These are phyloP conservation scores for Mugil cephalus DNA, from an alignment of 2,113 vertebrate species.

Conservation along the genomic window DNA sequence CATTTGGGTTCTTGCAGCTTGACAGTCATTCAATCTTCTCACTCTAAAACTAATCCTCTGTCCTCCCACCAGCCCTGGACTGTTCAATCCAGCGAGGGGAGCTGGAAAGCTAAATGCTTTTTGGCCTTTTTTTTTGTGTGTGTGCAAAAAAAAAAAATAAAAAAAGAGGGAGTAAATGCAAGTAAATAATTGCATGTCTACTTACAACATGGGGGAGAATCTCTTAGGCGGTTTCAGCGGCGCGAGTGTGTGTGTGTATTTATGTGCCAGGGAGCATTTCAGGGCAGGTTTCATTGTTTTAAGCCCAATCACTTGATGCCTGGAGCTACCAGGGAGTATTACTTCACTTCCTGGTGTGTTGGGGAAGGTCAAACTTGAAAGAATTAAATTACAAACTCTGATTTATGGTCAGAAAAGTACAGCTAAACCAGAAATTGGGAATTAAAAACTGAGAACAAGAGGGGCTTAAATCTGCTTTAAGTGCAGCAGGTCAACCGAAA, in stretches of 20 bases:
- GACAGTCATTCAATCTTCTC: slow-evolving; percentile 65
- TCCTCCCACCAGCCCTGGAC: slow-evolving; percentile 54
- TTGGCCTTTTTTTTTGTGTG: slow-evolving; percentile 4
- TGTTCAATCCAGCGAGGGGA: slow-evolving; percentile 28
- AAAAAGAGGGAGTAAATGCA: slow-evolving; percentile 48
- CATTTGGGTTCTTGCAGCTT: slow-evolving; percentile 59
- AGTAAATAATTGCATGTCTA: slow-evolving; percentile 61
- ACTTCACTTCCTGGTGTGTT: slow-evolving; percentile 64
- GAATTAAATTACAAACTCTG: slow-evolving; percentile 56
- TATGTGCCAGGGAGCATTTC: slow-evolving; percentile 55
- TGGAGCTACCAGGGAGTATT: slow-evolving; percentile 59
- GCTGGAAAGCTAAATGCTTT: slow-evolving; percentile 28
- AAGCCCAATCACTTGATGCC: slow-evolving; percentile 56
- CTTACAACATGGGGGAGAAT: slow-evolving; percentile 46
- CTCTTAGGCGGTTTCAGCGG: slow-evolving; percentile 50
- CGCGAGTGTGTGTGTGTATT: slow-evolving; percentile 43
- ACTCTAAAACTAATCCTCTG: slow-evolving; percentile 75
- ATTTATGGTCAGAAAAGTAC: slow-evolving; percentile 32
- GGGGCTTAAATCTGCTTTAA: slow-evolving; percentile 22
- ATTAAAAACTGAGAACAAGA: slow-evolving; percentile 14
- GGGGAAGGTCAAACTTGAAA: slow-evolving; percentile 62
- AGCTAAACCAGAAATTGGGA: slow-evolving; percentile 27
- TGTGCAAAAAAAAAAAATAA: no score
- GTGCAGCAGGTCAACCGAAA: not conserved
- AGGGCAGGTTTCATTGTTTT: slow-evolving; percentile 62